Evolutionary conservation across 2,797 vertebrate genomes (phyloP), one percentile per base, ranked within the genome.

Genomic region (Poeciliopsis gracilis): DNA sequence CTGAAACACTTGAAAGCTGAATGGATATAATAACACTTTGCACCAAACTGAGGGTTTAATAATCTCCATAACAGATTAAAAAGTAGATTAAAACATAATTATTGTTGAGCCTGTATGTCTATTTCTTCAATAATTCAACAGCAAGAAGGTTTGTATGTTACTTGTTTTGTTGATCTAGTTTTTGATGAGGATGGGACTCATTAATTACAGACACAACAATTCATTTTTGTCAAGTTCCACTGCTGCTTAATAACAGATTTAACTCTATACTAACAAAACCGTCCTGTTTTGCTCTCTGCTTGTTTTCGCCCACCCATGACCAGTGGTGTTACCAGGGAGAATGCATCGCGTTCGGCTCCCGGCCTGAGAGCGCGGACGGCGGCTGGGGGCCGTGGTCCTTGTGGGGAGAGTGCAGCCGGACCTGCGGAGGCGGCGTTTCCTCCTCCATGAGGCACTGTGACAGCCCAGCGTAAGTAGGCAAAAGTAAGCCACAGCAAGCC

Each of bases 381-480:
- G 96, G 91, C 85, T 99, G 98, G 98, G 98, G 98, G 72, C 95
- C 97, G 0, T 99, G 98, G 98, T 99, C 98, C n/a, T 88, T 95
- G 47, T 99, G 98, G 98, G 98, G 98, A 90, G 97, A 98, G 93
- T 99, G 98, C 97, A 99, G 97, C 95, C 95, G 98, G 92, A 99
- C 98, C 92, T 99, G 98, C 55, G 98, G 98, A 72, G 98, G 98
- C 77, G 98, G 98, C 86, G 98, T 99, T 80, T 99, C 98, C 77
- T 99, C 98, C 57, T 99, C 98, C 90, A 94, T 97, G 95, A 98
- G 98, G 96, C 98, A 98, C 96, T 99, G 98, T 99, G 98, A 99
- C 98, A 99, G 97, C 97, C 98, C 98, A 99, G 97, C 97, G 97
- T 99, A 99, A 99, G 98, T 99, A 99, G 97, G 97, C 98, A 98